These are phyloP conservation scores for Cydia strobilella DNA, from an alignment of 1,140 invertebrate species.

Conservation along the genomic window DNA sequence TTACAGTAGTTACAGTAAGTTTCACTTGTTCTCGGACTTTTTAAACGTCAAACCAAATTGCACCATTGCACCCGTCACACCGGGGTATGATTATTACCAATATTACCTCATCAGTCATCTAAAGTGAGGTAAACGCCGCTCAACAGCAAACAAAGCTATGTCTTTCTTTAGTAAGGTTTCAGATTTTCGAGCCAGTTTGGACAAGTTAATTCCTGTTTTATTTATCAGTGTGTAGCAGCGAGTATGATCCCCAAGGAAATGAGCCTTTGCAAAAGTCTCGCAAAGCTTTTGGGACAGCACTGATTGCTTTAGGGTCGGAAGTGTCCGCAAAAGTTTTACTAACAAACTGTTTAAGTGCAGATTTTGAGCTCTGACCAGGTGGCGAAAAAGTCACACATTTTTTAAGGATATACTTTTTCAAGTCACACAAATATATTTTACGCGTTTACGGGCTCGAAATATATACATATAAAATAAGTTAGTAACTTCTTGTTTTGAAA, in stretches of 20 bases:
- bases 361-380: background rate
- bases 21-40: no score
- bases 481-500: no score
- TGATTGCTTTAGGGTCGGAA: conserved; percentile 21
- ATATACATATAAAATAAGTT: no score
- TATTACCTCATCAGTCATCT: no score
- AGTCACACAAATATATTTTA: no score
- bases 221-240: conserved; percentile 31
- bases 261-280: conserved; percentile 23
- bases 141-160: background rate
- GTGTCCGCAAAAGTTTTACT: conserved; percentile 24
- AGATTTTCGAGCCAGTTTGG: background rate
- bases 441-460: no score
- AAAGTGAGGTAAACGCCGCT: background rate
- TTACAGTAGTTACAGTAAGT: no score
- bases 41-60: no score
- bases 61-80: no score
- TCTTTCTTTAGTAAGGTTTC: background rate
- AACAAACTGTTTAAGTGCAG: conserved; percentile 30
- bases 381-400: background rate
- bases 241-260: conserved; percentile 26
- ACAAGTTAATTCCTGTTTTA: conserved; percentile 31
- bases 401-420: background rate
- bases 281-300: background rate
- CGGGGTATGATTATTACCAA: no score